Conservation (phyloP, 2,113 vertebrate species). For the Phalacrocorax pelagicus region DNA sequence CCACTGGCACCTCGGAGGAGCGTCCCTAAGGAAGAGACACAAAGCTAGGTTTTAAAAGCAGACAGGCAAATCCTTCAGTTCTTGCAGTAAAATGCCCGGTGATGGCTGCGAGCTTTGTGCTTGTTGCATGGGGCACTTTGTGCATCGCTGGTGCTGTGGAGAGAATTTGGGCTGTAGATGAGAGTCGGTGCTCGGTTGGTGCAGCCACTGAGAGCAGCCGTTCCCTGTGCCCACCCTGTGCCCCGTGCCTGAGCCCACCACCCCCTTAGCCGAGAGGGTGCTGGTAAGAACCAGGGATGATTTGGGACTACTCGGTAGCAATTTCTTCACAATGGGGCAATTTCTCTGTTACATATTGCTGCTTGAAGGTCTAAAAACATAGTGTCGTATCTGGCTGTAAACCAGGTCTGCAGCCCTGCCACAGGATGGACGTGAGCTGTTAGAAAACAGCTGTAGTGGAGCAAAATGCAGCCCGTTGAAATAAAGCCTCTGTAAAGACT, state of each 20-base stretch:
- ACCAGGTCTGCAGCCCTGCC: neutral
- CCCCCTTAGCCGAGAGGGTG: neutral
- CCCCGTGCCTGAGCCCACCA: neutral
- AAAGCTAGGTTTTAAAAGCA: neutral
- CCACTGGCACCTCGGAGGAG: neutral
- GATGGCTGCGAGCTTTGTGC: neutral
- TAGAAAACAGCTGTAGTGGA: neutral
- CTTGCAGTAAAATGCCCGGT: neutral
- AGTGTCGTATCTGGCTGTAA: neutral
- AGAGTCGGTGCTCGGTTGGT: fast-evolving
- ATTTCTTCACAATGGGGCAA: fast-evolving
- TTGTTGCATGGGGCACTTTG: neutral
- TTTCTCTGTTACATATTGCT: neutral
- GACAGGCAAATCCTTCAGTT: neutral
- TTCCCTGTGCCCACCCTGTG: neutral
- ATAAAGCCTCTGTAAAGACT: constrained; percentile 28
- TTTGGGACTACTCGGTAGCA: fast-evolving
- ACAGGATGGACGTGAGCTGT: neutral
- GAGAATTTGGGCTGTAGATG: neutral
- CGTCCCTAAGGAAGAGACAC: neutral
- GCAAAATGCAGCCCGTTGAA: neutral
- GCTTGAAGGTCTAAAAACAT: neutral
- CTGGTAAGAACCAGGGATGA: neutral
- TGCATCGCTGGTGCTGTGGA: fast-evolving
- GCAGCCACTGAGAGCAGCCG: neutral